Evolutionary conservation across 1,140 invertebrate species (phyloP), one percentile per base, ranked within the genome.

Genomic region (Mya arenaria): DNA sequence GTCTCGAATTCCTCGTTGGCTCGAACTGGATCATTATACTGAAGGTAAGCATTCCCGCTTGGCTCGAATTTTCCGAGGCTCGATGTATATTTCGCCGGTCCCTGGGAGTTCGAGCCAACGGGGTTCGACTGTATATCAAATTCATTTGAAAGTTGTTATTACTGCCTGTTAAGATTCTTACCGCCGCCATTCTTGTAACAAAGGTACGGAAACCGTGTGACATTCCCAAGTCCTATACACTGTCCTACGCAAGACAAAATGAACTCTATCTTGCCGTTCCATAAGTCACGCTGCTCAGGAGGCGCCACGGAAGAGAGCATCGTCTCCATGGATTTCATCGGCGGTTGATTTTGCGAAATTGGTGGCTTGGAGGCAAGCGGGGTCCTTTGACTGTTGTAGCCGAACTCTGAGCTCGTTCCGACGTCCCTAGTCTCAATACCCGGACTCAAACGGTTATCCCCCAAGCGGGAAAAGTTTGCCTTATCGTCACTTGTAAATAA

Each of bases 151-250:
- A n/a, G n/a, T n/a, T n/a, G n/a, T n/a, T n/a, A n/a, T n/a, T n/a
- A n/a, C n/a, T n/a, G n/a, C n/a, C n/a, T n/a, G n/a, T n/a, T n/a
- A 32, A 52, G 28, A 55, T 55, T 63, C 80, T 34, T 66, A 86
- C 97, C 97, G 93, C 97, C 97, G 55, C 97, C 97, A 92, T 98
- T 97, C 91, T 97, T 96, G 93, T 98, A 97, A 91, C 97, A 97
- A 62, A 98, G 93, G 90, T 98, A 98, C 10, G 97, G 97, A 93
- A 98, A 98, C 86, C 97, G 94, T 96, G 97, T 98, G 66, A 98
- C 97, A 90, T 97, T 97, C 30, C 97, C 97, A 30, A 98, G 94
- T 0, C 97, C 97, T 6, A 98, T 97, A 48, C 85, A 86, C 8
- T 83, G 79, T 48, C 85, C 85, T 15, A 86, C 74, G 62, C 85